Conservation (phyloP, 2,797 vertebrate species). For the Vespertilio murinus region DNA sequence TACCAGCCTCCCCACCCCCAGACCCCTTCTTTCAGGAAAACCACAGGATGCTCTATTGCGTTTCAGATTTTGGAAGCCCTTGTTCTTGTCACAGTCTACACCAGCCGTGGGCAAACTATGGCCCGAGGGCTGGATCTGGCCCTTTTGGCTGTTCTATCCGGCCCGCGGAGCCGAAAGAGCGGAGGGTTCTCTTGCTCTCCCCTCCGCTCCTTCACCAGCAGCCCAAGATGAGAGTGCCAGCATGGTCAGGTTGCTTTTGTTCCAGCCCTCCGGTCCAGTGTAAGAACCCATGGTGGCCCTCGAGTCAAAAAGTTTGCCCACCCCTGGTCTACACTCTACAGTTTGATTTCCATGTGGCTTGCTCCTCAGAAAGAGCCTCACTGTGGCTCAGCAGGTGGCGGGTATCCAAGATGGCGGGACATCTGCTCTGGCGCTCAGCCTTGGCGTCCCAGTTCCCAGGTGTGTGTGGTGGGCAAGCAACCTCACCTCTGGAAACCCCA, state of each 20-base stretch:
- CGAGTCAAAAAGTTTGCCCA: no score
- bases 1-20: rapidly evolving
- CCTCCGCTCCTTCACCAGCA: no score
- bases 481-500: background rate
- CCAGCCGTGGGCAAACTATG: no score
- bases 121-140: no score
- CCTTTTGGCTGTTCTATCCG: no score
- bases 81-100: background rate
- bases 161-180: no score
- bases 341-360: background rate
- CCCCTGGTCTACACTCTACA: rapidly evolving
- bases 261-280: no score
- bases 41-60: rapidly evolving
- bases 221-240: no score
- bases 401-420: background rate
- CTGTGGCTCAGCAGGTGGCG: rapidly evolving
- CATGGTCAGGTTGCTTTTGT: no score
- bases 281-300: no score
- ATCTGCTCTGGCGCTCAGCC: rapidly evolving
- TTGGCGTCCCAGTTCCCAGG: background rate
- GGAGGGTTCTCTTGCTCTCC: no score
- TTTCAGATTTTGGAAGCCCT: background rate
- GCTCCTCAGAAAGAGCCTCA: background rate
- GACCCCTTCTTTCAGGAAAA: background rate
- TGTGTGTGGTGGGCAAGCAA: no score